Base-by-base conservation (phyloP, 2,888 invertebrate species). In the Cenopis cana region DNA sequence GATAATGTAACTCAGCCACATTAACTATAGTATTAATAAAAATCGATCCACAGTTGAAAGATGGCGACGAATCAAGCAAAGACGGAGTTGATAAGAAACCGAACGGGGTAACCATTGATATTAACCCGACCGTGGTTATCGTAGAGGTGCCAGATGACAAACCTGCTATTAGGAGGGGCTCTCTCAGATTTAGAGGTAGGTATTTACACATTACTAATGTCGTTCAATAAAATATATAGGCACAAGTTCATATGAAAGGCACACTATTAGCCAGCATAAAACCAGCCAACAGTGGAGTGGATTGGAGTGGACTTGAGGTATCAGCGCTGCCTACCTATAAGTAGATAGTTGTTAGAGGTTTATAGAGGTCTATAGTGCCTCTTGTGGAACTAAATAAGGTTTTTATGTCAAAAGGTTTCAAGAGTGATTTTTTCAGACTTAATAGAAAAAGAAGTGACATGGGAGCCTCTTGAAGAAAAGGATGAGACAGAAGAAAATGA, bases 161-260 rank as follows among this genome's bases (percentile, higher is more conserved):
- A 72, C 85, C 88, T 1, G 73, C 79, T 1, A 84, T 82, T 24
- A 88, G 91, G 69, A 86, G 89, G 75, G 94, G 93, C 55, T 91
- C 95, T 20, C 87, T 95, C 60, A 89, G 95, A 76, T 95, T 95
- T 81, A 94, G 94, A 94, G 95, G 95, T 94, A 87, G 75, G 24
- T 61, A 5, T 33, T 5, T 6, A 49, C 20, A 41, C 46, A 33
- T 36, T 54, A 12, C 12, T 55, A 18, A 38, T 55, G n/a, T 50
- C n/a, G 17, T 36, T 54, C 12, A 38, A 11, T 38, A 2, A 36
- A 10, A 36, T 5, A 10, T 0, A 36, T 36, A 36, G 36, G 1
- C 4, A n/a, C n/a, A 24, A 24, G 24, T 24, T 24, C 24, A 4
- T 24, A 24, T 24, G 24, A 4, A 24, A 24, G 24, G 4, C 24